Conservation (phyloP, 2,888 invertebrate genomes). For the Lasioglossum morio region DNA sequence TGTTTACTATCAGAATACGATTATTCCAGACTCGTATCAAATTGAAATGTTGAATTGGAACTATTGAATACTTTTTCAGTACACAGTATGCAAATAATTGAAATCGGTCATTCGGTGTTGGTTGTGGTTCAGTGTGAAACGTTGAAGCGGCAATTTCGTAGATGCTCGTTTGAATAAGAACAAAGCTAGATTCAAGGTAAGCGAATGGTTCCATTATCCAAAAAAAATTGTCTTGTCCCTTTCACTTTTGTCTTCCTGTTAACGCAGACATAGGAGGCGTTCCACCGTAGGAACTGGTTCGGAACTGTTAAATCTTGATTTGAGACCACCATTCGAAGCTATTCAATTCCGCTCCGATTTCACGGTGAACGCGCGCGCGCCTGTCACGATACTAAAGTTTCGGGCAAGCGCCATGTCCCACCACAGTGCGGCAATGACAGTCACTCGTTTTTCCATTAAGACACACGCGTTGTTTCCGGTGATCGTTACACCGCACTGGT, state of each 20-base stretch:
- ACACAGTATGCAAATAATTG: no score
- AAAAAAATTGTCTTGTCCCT: not conserved
- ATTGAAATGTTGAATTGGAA: no score
- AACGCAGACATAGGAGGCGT: not conserved
- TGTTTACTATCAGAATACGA: no score
- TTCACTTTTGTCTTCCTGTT: not conserved
- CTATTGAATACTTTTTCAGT: no score
- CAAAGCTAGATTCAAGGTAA: not conserved
- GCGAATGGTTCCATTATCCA: not conserved
- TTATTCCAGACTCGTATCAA: no score
- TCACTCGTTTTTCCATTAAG: conserved; percentile 61
- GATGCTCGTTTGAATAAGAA: not conserved
- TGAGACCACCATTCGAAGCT: not conserved
- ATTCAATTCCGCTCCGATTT: conserved; percentile 52
- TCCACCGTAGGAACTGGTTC: not conserved
- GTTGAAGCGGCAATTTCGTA: no score
- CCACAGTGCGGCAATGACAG: not conserved
- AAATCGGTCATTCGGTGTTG: no score
- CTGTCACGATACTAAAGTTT: not conserved
- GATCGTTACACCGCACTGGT: not conserved
- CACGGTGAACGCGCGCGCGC: conserved; percentile 34
- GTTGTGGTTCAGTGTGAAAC: no score
- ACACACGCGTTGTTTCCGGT: conserved; percentile 24
- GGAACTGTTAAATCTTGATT: not conserved
- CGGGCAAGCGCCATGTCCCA: conserved; percentile 23